Evolutionary conservation across 2,113 vertebrate species (phyloP).

Genomic region (Sterrhoptilus dennistouni): DNA sequence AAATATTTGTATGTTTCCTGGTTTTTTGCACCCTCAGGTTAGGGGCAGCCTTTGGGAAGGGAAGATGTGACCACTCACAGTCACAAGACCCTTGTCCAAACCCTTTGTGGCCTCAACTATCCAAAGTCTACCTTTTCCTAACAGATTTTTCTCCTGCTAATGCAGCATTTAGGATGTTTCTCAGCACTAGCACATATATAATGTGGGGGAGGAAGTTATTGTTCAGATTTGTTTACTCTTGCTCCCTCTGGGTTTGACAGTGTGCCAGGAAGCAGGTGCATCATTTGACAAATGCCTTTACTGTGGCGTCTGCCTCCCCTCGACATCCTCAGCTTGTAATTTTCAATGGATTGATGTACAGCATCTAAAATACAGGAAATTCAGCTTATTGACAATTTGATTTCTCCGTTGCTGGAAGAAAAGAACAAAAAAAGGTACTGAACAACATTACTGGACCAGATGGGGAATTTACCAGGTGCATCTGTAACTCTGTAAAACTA

Average conservation of each 20-base stretch:
- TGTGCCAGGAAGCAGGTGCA: conserved; percentile 1
- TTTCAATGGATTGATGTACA: not conserved
- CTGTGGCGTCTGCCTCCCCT: not conserved
- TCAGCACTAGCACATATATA: not conserved
- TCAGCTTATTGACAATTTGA: not conserved
- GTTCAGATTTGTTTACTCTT: not conserved
- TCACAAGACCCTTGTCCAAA: not conserved
- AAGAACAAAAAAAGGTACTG: not conserved
- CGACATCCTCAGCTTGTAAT: not conserved
- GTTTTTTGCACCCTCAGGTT: not conserved
- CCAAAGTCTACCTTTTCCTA: not conserved
- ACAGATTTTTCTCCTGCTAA: not conserved
- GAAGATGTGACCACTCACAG: not conserved
- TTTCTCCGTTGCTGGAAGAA: not conserved
- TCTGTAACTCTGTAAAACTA: not conserved
- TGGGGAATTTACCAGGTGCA: not conserved
- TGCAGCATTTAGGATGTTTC: not conserved
- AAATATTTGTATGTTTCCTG: not conserved
- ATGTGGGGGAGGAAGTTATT: not conserved
- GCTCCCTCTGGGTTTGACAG: not conserved
- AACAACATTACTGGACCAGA: not conserved
- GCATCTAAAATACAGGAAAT: not conserved
- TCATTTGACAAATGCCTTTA: not conserved
- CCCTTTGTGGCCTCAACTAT: not conserved
- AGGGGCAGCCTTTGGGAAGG: not conserved